Percentiles rank a stretch among this genome's conserved stretches.
These are phyloP conservation scores for Gallinago media DNA, from an alignment of 2,113 vertebrate genomes.

Conservation along the genomic window DNA sequence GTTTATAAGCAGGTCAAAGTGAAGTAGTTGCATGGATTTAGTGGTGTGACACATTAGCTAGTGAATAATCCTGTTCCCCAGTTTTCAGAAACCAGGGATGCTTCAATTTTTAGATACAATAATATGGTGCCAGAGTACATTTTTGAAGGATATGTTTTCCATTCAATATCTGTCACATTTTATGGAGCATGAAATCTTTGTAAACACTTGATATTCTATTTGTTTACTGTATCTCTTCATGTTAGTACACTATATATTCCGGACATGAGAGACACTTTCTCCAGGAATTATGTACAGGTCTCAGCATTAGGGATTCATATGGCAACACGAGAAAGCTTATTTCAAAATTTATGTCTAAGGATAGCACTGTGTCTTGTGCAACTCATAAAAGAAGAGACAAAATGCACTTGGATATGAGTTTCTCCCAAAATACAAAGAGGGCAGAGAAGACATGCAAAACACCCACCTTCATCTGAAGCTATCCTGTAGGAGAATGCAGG, in stretches of 20 bases:
- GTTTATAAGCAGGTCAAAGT: not conserved
- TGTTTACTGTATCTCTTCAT: not conserved
- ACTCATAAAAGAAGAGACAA: not conserved
- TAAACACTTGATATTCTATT: not conserved
- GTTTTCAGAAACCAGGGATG: not conserved
- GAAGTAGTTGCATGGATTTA: not conserved
- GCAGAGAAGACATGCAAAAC: not conserved
- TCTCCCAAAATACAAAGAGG: not conserved
- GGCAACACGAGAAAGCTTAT: not conserved
- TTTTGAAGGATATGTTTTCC: slow-evolving; percentile 5
- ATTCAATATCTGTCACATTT: not conserved
- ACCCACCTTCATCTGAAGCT: not conserved
- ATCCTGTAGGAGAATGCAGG: not conserved
- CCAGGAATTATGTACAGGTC: not conserved
- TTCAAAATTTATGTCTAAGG: not conserved
- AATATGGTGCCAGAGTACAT: not conserved
- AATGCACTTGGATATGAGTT: not conserved
- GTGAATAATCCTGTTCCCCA: not conserved
- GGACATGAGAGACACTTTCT: not conserved
- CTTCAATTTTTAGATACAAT: not conserved
- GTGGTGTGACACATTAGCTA: not conserved
- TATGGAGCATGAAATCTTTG: not conserved
- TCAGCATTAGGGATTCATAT: not conserved
- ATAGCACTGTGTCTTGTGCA: not conserved
- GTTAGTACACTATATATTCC: not conserved